phyloP scores from a whole-genome alignment of 1,140 invertebrate genomes.

The Polypedilum vanderplanki region DNA sequence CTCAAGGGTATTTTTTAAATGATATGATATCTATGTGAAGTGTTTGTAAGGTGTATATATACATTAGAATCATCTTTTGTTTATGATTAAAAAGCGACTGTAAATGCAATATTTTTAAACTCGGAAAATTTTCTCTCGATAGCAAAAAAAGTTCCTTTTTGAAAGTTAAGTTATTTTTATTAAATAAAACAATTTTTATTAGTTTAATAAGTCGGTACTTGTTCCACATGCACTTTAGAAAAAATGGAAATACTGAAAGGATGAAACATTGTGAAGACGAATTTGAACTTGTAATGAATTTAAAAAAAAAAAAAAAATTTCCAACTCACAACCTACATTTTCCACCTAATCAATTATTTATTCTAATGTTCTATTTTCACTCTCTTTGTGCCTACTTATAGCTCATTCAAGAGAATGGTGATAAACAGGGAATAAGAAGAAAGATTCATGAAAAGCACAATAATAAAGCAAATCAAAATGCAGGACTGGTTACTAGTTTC shows the following conservation, averaged over 20 bases:
- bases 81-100: no score
- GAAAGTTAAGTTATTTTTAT: no score
- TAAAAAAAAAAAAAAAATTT: no score
- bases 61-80: no score
- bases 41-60: no score
- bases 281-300: slow-evolving; percentile 3
- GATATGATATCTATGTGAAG: no score
- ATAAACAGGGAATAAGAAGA: not conserved
- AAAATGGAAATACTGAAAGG: not conserved
- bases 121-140: no score
- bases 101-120: no score
- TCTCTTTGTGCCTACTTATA: not conserved
- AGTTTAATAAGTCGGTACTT: no score
- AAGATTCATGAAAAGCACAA: not conserved
- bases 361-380: not conserved
- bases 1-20: no score
- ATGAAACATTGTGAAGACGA: not conserved
- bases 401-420: not conserved
- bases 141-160: no score
- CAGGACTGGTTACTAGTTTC: not conserved
- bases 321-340: not conserved
- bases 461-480: not conserved
- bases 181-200: no score
- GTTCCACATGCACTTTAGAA: not conserved
- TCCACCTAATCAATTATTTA: not conserved